A percentile compares a stretch with the other conserved stretches of the same genome.
These are phyloP conservation scores for Limnephilus marmoratus DNA, from an alignment of 2,888 invertebrate species.

Conservation along the genomic window DNA sequence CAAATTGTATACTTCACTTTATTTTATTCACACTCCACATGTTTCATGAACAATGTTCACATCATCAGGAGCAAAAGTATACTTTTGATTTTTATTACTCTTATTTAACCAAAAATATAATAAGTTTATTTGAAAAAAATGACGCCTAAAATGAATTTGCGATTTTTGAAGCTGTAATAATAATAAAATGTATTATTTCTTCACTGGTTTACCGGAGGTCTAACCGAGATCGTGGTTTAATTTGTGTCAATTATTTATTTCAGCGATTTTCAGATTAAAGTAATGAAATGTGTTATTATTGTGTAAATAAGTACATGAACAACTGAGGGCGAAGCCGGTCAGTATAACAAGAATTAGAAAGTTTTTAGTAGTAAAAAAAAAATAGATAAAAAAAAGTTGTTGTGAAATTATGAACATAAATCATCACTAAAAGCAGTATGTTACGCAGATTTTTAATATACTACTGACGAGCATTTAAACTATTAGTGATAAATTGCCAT, in stretches of 20 bases:
- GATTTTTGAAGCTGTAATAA: no score
- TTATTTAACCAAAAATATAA: no score
- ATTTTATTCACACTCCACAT: no score
- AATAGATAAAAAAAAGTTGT: neutral
- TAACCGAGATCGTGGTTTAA: neutral
- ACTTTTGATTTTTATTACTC: no score
- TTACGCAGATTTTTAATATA: neutral
- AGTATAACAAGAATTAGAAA: neutral
- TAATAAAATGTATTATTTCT: no score
- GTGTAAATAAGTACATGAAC: neutral
- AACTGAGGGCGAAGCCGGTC: neutral
- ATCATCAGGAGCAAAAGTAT: no score
- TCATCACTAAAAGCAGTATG: neutral
- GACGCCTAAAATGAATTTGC: no score
- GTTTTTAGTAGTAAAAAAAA: neutral
- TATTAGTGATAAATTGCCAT: neutral
- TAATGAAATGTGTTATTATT: neutral
- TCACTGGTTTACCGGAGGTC: no score
- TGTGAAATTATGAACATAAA: neutral
- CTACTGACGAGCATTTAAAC: neutral
- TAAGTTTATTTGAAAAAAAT: no score
- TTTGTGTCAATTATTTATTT: neutral
- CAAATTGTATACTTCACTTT: no score
- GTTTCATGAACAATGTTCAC: no score
- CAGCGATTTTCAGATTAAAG: neutral